Percentiles rank a stretch among this genome's conserved stretches.
These are phyloP conservation scores for Moxostoma hubbsi DNA, from an alignment of 2,797 vertebrate genomes.

Conservation along the genomic window DNA sequence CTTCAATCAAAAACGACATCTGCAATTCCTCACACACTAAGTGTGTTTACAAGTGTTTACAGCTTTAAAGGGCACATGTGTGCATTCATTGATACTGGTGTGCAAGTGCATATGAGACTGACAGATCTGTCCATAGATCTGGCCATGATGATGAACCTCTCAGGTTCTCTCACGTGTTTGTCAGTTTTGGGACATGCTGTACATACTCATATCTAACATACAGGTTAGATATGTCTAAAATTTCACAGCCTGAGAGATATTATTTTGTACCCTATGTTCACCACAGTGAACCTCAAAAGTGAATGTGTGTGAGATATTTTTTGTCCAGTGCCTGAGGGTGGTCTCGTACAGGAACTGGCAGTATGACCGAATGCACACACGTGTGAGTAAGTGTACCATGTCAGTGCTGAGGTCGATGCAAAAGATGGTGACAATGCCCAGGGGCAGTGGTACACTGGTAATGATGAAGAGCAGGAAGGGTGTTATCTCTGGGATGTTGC, in stretches of 20 bases:
- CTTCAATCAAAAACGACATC: neutral
- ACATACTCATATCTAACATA: no score
- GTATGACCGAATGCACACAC: slow-evolving; percentile 37
- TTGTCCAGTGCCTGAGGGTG: slow-evolving; percentile 28
- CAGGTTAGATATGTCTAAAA: no score
- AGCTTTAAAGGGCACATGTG: slow-evolving; percentile 41
- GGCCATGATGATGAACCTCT: slow-evolving; percentile 95
- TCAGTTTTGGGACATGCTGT: no score
- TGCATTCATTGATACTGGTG: slow-evolving; percentile 16
- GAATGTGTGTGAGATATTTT: neutral
- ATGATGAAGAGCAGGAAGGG: slow-evolving; percentile 94
- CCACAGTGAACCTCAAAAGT: no score
- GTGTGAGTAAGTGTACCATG: slow-evolving; percentile 73
- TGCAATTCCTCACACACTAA: neutral
- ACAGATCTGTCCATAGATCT: slow-evolving; percentile 94
- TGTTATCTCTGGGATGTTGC: slow-evolving; percentile 94
- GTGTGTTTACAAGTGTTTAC: slow-evolving; percentile 2
- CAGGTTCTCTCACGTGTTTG: slow-evolving; percentile 36
- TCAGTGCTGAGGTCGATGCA: slow-evolving; percentile 94
- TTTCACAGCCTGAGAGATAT: no score
- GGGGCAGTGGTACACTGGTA: slow-evolving; percentile 85
- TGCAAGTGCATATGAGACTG: slow-evolving; percentile 41
- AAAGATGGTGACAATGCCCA: slow-evolving; percentile 93
- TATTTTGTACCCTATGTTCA: no score
- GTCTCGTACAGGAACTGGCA: slow-evolving; percentile 49